phyloP scores from a whole-genome alignment of 2,888 invertebrate species.

The Rhyacophila evoluta region DNA sequence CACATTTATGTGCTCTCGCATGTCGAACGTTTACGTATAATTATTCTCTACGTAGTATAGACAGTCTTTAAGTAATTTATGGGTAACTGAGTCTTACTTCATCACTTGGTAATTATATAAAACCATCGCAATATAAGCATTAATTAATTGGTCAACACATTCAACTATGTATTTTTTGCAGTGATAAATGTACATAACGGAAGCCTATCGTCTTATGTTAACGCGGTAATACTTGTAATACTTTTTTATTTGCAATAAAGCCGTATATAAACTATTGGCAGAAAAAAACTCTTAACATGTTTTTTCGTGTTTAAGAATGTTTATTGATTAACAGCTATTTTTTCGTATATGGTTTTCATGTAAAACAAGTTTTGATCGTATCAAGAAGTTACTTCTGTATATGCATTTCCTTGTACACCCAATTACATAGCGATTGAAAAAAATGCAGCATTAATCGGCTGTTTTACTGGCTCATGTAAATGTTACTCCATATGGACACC shows the following conservation, averaged over 20 bases:
- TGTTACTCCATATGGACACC: background rate
- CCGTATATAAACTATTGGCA: background rate
- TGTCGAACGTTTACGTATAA: too few relatives aligned
- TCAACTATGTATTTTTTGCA: too few relatives aligned
- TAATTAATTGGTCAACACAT: background rate
- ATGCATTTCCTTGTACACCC: background rate
- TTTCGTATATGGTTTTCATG: conserved; percentile 27
- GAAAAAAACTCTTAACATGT: background rate
- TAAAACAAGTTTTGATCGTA: background rate
- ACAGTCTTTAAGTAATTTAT: too few relatives aligned
- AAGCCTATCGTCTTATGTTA: too few relatives aligned
- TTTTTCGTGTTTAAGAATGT: conserved; percentile 28
- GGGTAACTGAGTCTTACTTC: too few relatives aligned
- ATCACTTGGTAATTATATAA: too few relatives aligned
- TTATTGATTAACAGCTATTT: conserved; percentile 37
- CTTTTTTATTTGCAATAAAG: background rate
- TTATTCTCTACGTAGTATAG: too few relatives aligned
- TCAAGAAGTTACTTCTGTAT: background rate
- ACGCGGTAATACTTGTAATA: background rate
- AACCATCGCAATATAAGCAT: background rate
- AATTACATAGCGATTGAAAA: conserved; percentile 10
- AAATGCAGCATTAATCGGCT: background rate
- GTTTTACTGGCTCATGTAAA: background rate
- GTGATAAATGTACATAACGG: too few relatives aligned
- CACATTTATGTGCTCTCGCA: too few relatives aligned